Conservation (phyloP, 2,888 invertebrate genomes). For the Sarcophaga subvicina region DNA sequence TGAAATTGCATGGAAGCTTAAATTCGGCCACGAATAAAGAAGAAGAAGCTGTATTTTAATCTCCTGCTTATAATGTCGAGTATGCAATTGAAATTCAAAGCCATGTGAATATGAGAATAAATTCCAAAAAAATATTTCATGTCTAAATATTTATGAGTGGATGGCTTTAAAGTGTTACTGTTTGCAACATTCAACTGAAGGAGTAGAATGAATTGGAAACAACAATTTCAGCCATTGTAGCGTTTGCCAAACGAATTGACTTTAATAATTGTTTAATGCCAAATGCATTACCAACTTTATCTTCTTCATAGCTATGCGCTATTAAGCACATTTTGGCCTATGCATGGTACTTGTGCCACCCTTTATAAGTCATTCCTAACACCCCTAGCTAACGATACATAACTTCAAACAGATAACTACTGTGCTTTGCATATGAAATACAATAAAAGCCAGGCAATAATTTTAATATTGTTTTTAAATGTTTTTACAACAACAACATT, state of each 20-base stretch:
- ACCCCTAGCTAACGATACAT: not conserved
- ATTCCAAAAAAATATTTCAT: no score
- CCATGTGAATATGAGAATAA: no score
- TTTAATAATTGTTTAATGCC: constrained; percentile 35
- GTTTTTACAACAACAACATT: constrained; percentile 50
- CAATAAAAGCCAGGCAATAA: constrained; percentile 47
- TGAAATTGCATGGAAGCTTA: no score
- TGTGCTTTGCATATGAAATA: constrained; percentile 45
- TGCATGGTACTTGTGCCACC: not conserved
- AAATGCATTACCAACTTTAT: not conserved
- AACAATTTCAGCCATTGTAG: constrained; percentile 26
- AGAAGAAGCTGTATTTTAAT: no score
- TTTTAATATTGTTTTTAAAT: constrained; percentile 53
- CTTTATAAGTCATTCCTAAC: not conserved
- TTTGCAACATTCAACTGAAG: no score
- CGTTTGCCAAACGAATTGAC: constrained; percentile 33
- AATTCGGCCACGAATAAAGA: no score
- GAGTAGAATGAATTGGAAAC: not conserved
- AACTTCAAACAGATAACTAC: not conserved
- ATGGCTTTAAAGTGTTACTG: not conserved
- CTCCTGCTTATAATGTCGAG: no score
- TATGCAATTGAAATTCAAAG: no score
- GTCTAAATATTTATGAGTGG: constrained; percentile 3
- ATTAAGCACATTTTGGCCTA: not conserved
- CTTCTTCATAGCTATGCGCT: not conserved